Base-by-base conservation (phyloP, 1,140 invertebrate species). In the Aricia agestis region DNA sequence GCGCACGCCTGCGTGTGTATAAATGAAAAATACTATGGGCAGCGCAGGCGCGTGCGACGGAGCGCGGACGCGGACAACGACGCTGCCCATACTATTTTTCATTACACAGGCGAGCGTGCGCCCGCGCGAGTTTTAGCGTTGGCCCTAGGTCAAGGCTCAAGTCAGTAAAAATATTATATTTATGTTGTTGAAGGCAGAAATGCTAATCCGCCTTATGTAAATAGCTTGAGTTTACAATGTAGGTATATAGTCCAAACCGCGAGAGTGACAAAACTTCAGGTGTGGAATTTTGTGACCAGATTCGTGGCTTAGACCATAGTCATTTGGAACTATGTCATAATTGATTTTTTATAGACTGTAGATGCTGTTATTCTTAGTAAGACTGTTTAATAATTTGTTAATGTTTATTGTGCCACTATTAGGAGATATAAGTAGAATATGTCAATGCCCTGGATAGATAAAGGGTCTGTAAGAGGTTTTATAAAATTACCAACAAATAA, bases 341-440 rank as follows among this genome's bases (percentile, higher is more conserved):
- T 68, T 1, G 36, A 36, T 36, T 36, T 36, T 36, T 36, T 52
- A 68, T 25, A 52, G 52, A 68, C 15, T 13, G 41, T 69, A 69
- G 67, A 52, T 25, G 36, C 36, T 68, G 68, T 69, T 69, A 69
- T 52, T 41, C 13, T 69, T 69, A 69, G 68, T 69, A 69, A 69
- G 68, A 69, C 68, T 69, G 68, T 69, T 69, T 59, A 61, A 61
- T 61, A 36, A 61, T 61, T 61, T 61, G 68, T 69, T 69, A 69
- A 69, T 69, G 68, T 61, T 69, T 69, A 69, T 36, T 69, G 68
- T 69, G 68, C 68, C 68, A 69, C 68, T 69, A 69, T 69, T 61
- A 41, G 17, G 11, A 69, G 31, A 69, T 69, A 61, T 69, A 52
- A 69, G 58, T 69, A 69, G 58, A 19, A 52, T 32, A 58, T 59